A percentile compares a stretch with the other conserved stretches of the same genome.
These are phyloP conservation scores for Schizaphis graminum DNA, from an alignment of 2,888 invertebrate species.

Conservation along the genomic window DNA sequence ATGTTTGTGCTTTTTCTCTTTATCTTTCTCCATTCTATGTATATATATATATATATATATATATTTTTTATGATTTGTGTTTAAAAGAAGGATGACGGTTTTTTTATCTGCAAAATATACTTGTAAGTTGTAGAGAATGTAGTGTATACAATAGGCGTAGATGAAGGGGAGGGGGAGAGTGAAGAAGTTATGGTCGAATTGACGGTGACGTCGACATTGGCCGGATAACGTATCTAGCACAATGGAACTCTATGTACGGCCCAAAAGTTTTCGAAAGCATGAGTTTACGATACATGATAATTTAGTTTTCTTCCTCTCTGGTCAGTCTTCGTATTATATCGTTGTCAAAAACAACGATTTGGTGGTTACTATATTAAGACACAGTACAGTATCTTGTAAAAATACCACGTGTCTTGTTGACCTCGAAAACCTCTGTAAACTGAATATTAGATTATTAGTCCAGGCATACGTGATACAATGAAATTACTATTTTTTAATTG, in stretches of 20 bases:
- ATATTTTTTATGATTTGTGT: slow-evolving; percentile 30
- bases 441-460: neutral
- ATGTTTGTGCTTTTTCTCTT: neutral
- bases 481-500: neutral
- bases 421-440: neutral
- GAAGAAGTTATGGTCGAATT: slow-evolving; percentile 15
- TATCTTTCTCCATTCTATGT: neutral
- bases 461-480: neutral
- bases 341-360: slow-evolving; percentile 45
- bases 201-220: slow-evolving; percentile 50
- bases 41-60: no score
- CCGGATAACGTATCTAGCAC: slow-evolving; percentile 48
- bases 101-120: slow-evolving; percentile 39
- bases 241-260: slow-evolving; percentile 17
- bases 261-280: slow-evolving; percentile 48
- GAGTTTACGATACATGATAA: slow-evolving; percentile 19
- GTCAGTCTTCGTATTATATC: neutral
- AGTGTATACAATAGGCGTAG: neutral
- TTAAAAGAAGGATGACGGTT: slow-evolving; percentile 14
- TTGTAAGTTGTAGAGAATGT: neutral
- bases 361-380: neutral
- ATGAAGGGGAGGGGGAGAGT: no score
- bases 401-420: neutral
- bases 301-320: neutral
- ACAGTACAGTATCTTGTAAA: neutral